Percentiles rank a stretch among this genome's conserved stretches.
phyloP scores from a whole-genome alignment of 2,797 vertebrate genomes.

The Megalops cyprinoides region DNA sequence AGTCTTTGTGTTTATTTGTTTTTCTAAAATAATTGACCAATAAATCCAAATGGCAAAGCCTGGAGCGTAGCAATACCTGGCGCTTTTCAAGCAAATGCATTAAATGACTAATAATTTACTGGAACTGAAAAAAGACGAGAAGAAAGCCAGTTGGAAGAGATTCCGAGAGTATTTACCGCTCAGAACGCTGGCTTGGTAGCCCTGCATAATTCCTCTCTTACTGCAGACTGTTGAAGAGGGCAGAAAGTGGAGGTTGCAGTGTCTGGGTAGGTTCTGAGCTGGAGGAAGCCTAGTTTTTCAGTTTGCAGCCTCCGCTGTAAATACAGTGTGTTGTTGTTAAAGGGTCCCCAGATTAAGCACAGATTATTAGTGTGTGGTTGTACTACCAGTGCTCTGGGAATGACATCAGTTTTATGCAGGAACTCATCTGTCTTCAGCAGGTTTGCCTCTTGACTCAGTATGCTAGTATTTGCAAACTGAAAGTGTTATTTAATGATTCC shows the following conservation, averaged over 20 bases:
- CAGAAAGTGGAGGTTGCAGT: too few relatives aligned
- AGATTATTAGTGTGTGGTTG: too few relatives aligned
- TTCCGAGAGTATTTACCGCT: neutral
- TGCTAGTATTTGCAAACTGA: conserved; percentile 10
- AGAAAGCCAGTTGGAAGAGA: neutral
- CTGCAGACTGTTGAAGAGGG: too few relatives aligned
- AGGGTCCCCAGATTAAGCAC: too few relatives aligned
- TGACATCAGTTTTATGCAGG: too few relatives aligned
- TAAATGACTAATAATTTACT: conserved; percentile 62
- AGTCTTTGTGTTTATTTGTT: conserved; percentile 56
- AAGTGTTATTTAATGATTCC: conserved; percentile 8
- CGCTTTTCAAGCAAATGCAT: conserved; percentile 61
- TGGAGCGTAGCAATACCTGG: conserved; percentile 49
- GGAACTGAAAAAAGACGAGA: conserved; percentile 54
- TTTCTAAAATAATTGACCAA: conserved; percentile 60
- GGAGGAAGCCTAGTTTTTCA: neutral
- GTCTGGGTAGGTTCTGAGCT: neutral
- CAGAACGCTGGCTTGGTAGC: too few relatives aligned
- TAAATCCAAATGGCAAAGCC: conserved; percentile 52
- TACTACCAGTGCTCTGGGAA: too few relatives aligned
- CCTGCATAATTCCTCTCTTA: neutral
- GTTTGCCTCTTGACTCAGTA: too few relatives aligned
- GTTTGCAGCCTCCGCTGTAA: neutral
- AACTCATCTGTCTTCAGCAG: conserved; percentile 3
- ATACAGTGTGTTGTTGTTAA: neutral